Base-by-base conservation (phyloP, 2,888 invertebrate species). In the Philereme transversata region DNA sequence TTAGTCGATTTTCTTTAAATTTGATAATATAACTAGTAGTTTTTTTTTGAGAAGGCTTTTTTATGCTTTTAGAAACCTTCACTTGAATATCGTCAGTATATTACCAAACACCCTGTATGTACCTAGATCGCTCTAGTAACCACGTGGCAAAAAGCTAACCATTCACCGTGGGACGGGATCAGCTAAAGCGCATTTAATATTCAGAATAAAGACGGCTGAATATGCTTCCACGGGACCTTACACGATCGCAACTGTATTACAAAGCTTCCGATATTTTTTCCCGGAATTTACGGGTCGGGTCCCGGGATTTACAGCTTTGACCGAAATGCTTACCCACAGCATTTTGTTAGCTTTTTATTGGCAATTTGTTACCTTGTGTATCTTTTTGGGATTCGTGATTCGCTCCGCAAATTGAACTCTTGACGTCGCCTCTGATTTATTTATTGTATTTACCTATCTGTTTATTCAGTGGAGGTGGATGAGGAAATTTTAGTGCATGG, bases 311-410 rank as follows among this genome's bases (percentile, higher is more conserved):
- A 90, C 89, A 88, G 84, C 88, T 86, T 87, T 85, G 87, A 87
- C 88, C 89, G 84, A 83, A 88, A 87, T 85, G 87, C 86, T 87
- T 85, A 86, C 86, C 87, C 86, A 78, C 83, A 84, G 79, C 84
- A 85, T 88, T 88, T 88, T 87, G 88, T 88, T 88, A 88, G 86
- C 84, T 87, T 88, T 90, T 90, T 89, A 90, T 89, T 86, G 88
- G 81, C 89, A 86, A 88, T 90, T 89, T 87, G 88, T 88, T 87
- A 87, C 88, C 86, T 84, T 86, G 83, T 88, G 86, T 88, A 88
- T 87, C 86, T 88, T 86, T 85, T 83, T 82, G 76, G 80, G 82
- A 80, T 81, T 79, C 77, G 78, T 82, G 81, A 82, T 86, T 82
- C 79, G 75, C 74, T 74, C 79, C 80, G 73, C 81, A 82, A 86